These are phyloP conservation scores for Monomorium pharaonis DNA, from an alignment of 1,140 invertebrate species.

Conservation along the genomic window DNA sequence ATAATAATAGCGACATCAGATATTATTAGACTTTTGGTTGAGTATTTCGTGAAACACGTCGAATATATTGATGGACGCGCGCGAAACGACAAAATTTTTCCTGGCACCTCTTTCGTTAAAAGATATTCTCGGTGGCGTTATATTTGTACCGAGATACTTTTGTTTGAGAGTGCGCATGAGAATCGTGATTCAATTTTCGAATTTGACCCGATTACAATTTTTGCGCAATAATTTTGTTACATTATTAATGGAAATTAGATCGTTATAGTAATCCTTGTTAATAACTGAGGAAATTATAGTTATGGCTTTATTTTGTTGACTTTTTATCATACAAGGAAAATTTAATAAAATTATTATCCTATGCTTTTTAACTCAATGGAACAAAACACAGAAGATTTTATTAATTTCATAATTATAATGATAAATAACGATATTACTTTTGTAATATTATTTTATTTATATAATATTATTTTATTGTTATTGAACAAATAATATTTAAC, in stretches of 20 bases:
- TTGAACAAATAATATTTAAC: background rate
- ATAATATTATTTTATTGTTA: background rate
- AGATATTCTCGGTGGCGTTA: background rate
- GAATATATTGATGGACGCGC: background rate
- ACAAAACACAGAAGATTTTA: background rate
- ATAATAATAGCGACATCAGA: background rate
- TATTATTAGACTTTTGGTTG: conserved; percentile 10
- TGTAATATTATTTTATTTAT: background rate
- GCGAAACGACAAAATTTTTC: background rate
- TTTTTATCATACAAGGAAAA: background rate
- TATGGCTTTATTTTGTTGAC: conserved; percentile 29
- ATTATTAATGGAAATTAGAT: conserved; percentile 21
- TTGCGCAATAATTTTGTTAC: conserved; percentile 23
- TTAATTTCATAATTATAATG: background rate
- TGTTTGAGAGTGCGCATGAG: background rate
- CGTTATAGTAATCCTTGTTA: conserved; percentile 23
- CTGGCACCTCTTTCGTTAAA: background rate
- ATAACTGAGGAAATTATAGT: conserved; percentile 24
- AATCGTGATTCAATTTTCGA: conserved; percentile 23
- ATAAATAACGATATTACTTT: background rate
- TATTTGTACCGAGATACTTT: background rate
- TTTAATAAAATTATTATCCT: background rate
- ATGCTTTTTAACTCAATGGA: background rate
- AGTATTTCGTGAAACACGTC: background rate
- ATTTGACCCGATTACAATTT: conserved; percentile 40